These are phyloP conservation scores for Tragelaphus oryx DNA, from an alignment of 2,797 vertebrate species.

Conservation along the genomic window DNA sequence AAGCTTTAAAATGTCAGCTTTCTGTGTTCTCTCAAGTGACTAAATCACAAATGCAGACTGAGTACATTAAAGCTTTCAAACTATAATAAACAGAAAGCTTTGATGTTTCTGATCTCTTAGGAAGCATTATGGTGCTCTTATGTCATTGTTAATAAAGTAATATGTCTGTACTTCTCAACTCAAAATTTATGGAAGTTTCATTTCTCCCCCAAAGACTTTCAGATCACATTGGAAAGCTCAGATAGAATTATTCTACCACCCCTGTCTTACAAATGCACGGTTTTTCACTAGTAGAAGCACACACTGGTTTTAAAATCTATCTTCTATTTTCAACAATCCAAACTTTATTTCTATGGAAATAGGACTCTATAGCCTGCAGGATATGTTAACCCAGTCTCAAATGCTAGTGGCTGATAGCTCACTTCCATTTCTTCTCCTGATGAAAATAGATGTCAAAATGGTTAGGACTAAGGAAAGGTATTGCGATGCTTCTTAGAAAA, in stretches of 20 bases:
- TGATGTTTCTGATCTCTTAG: not conserved
- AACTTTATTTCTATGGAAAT: slow-evolving; percentile 43
- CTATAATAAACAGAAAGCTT: slow-evolving; percentile 10
- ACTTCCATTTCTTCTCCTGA: slow-evolving; percentile 11
- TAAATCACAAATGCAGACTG: slow-evolving; percentile 19
- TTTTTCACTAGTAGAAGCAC: not conserved
- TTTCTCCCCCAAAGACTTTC: not conserved
- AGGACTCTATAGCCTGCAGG: not conserved
- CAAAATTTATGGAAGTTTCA: slow-evolving; percentile 22
- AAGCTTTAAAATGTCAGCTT: not conserved
- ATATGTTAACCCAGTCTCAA: not conserved
- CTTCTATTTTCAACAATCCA: slow-evolving; percentile 6
- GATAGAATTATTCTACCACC: not conserved
- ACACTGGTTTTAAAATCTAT: not conserved
- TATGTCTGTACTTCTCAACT: not conserved
- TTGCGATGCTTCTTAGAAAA: slow-evolving; percentile 16
- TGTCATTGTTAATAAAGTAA: not conserved
- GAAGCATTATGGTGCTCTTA: not conserved
- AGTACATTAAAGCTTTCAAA: slow-evolving; percentile 35
- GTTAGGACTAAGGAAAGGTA: slow-evolving; percentile 4
- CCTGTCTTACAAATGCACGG: not conserved
- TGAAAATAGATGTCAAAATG: slow-evolving; percentile 33
- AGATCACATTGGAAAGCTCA: not conserved
- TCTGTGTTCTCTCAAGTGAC: not conserved
- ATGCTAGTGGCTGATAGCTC: not conserved